These are phyloP conservation scores for Megaptera novaeangliae DNA, from an alignment of 2,113 vertebrate species.

Conservation along the genomic window DNA sequence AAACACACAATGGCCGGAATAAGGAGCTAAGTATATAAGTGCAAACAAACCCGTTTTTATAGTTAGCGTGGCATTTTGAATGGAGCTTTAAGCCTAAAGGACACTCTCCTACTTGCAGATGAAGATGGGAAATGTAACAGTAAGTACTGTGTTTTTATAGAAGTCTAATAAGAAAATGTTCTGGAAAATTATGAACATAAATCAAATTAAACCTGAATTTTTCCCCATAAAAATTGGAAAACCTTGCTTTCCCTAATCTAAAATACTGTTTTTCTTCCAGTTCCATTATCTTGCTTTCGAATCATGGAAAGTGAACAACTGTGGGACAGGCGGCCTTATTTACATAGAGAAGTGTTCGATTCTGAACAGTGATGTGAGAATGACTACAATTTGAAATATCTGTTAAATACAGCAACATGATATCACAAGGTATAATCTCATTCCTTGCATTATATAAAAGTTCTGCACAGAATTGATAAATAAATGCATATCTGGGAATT, in stretches of 20 bases:
- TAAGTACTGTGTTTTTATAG: constrained; percentile 58
- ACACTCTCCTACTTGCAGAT: constrained; percentile 51
- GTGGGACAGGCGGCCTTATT: too few relatives aligned
- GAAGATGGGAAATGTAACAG: constrained; percentile 61
- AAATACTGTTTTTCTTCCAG: constrained; percentile 41
- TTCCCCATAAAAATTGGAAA: constrained; percentile 24
- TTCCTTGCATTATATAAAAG: constrained; percentile 50
- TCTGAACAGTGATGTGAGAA: constrained; percentile 47
- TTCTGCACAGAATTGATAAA: constrained; percentile 50
- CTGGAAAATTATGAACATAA: constrained; percentile 47
- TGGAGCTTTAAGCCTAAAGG: constrained; percentile 69
- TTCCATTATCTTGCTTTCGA: constrained; percentile 39
- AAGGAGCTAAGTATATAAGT: constrained; percentile 70
- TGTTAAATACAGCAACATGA: constrained; percentile 63
- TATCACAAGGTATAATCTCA: constrained; percentile 58
- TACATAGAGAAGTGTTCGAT: background rate
- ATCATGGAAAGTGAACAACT: background rate
- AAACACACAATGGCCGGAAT: constrained; percentile 74
- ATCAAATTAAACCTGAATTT: constrained; percentile 30
- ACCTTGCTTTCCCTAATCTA: constrained; percentile 34
- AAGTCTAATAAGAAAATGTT: constrained; percentile 55
- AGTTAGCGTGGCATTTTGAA: constrained; percentile 69
- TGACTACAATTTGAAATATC: constrained; percentile 53
- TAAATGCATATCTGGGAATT: constrained; percentile 43
- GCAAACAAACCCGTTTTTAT: constrained; percentile 74